These are phyloP conservation scores for Halictus rubicundus DNA, from an alignment of 1,140 invertebrate genomes.

Conservation along the genomic window DNA sequence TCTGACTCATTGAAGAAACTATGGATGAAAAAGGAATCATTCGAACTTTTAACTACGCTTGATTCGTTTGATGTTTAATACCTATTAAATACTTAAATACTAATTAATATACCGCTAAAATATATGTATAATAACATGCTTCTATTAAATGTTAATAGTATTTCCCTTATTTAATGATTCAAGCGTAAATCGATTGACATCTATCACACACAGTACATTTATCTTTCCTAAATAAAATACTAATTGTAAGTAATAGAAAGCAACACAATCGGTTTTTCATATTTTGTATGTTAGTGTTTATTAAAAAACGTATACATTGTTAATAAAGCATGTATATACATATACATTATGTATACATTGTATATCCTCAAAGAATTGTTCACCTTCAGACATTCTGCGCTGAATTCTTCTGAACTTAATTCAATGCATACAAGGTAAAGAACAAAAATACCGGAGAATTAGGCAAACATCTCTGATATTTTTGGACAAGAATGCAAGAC, in stretches of 20 bases:
- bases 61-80: neutral
- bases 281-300: constrained; percentile 10
- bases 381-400: no score
- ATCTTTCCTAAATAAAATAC: neutral
- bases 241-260: neutral
- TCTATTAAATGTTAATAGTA: neutral
- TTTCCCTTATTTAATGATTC: neutral
- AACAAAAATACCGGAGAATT: no score
- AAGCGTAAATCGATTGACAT: neutral
- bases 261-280: neutral
- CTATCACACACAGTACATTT: neutral
- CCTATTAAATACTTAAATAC: neutral
- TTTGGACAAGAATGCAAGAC: no score
- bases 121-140: neutral
- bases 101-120: neutral
- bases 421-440: no score
- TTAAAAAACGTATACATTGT: constrained; percentile 18
- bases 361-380: no score
- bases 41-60: neutral
- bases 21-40: constrained; percentile 59
- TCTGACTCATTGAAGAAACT: constrained; percentile 73
- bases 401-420: no score
- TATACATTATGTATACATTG: no score
- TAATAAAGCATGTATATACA: constrained; percentile 1
- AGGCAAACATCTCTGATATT: no score